Evolutionary conservation across 2,888 invertebrate species (phyloP), one percentile per base, ranked within the genome.

Genomic region (Acholoe squamosa): DNA sequence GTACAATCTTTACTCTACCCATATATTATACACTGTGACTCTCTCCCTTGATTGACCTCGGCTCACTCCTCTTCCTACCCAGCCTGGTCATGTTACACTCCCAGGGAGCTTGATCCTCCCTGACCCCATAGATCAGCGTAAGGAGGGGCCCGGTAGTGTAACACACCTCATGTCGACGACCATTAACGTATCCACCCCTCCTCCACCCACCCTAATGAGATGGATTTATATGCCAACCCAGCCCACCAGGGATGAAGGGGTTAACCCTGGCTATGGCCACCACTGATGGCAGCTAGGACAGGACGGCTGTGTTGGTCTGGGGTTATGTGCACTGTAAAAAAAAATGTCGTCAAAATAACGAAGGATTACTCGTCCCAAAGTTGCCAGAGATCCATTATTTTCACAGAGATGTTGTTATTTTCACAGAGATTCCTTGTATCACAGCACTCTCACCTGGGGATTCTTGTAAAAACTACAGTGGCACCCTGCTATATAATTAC

Each of bases 211-310:
- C 7, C 43, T 80, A 80, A 80, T 80, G 80, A 43, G 80, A 34
- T n/a, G 43, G 80, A 80, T 80, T 80, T 80, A 80, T 80, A 80
- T 80, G 80, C 80, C 80, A 22, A 3, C n/a, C n/a, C n/a, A n/a
- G n/a, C n/a, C n/a, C n/a, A n/a, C 16, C 34, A 19, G 80, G 80
- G 76, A 22, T 5, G 80, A 43, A 10, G 12, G 80, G 80, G 19
- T 80, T 80, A 34, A 80, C 33, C 80, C 80, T 14, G 34, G 34
- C 80, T 22, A 12, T 76, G 31, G 25, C 76, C 3, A 10, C 61
- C 16, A 25, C 10, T n/a, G 61, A 1, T n/a, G 61, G 5, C 14
- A 19, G 61, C 25, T 76, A 31, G 76, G 31, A 31, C 3, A 76
- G 7, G 76, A 31, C 28, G 76, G 76, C 10, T 3, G 61, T 61